Percentiles rank a stretch among this genome's conserved stretches.
These are phyloP conservation scores for Rambutsinella grinnellia DNA, from an alignment of 2,888 invertebrate genomes.

Conservation along the genomic window DNA sequence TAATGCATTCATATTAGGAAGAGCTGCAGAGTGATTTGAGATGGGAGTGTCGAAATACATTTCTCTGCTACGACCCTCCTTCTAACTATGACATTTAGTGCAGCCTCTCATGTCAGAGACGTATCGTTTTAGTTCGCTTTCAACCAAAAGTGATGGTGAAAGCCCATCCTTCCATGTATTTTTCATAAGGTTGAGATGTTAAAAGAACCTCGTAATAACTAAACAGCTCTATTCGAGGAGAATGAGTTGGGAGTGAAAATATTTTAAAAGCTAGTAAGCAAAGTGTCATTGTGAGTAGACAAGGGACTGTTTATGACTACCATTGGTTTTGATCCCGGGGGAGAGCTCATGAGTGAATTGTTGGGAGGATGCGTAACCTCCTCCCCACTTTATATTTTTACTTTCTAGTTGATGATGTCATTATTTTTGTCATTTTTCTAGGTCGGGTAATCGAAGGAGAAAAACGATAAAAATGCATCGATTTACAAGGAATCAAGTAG, in stretches of 20 bases:
- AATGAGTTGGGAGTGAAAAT: neutral
- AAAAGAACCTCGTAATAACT: neutral
- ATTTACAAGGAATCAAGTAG: no score
- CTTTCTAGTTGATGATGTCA: no score
- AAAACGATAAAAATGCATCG: no score
- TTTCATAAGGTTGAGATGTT: constrained; percentile 11
- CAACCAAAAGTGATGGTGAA: neutral
- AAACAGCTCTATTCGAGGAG: neutral
- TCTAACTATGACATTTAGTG: constrained; percentile 43
- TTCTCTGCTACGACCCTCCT: neutral
- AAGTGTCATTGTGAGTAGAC: neutral
- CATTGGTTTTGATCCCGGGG: constrained; percentile 36
- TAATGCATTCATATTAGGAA: neutral
- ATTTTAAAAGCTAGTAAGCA: neutral
- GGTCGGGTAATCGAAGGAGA: no score
- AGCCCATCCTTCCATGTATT: constrained; percentile 17
- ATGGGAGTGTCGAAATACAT: neutral
- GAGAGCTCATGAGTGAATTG: no score
- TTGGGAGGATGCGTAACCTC: no score
- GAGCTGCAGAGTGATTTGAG: neutral
- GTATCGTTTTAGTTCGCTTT: constrained; percentile 31
- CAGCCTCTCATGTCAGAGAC: constrained; percentile 49
- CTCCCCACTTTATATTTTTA: no score
- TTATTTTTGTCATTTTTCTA: no score
- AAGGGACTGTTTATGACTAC: constrained; percentile 2